Percentiles rank a stretch among this genome's conserved stretches.
phyloP scores from a whole-genome alignment of 2,797 vertebrate genomes.

The Poecilia gillii region DNA sequence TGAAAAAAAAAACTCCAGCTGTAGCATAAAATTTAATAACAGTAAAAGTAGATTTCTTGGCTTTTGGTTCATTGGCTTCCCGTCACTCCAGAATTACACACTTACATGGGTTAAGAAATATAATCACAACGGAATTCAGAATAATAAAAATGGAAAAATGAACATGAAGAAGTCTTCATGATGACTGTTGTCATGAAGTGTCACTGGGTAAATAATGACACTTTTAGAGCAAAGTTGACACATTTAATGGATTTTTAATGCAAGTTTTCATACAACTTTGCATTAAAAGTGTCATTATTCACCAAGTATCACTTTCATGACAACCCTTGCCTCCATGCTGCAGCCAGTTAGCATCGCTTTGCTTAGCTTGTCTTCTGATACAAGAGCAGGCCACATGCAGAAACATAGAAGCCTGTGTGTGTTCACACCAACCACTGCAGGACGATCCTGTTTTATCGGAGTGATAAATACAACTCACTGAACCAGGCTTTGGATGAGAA shows the following conservation, averaged over 20 bases:
- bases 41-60: not conserved
- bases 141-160: not conserved
- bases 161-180: no score
- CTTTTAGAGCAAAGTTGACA: no score
- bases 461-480: not conserved
- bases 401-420: not conserved
- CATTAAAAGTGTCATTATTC: no score
- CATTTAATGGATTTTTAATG: no score
- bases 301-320: no score
- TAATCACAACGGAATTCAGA: not conserved
- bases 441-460: not conserved
- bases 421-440: not conserved
- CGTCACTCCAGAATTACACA: not conserved
- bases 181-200: no score
- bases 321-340: not conserved
- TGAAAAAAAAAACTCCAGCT: not conserved
- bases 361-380: not conserved
- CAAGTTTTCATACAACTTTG: no score
- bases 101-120: not conserved
- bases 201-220: no score
- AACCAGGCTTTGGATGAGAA: not conserved
- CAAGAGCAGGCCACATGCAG: not conserved
- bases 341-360: not conserved
- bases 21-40: not conserved
- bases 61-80: not conserved